Conservation (phyloP, 2,888 invertebrate genomes). For the Plagodis dolabraria region DNA sequence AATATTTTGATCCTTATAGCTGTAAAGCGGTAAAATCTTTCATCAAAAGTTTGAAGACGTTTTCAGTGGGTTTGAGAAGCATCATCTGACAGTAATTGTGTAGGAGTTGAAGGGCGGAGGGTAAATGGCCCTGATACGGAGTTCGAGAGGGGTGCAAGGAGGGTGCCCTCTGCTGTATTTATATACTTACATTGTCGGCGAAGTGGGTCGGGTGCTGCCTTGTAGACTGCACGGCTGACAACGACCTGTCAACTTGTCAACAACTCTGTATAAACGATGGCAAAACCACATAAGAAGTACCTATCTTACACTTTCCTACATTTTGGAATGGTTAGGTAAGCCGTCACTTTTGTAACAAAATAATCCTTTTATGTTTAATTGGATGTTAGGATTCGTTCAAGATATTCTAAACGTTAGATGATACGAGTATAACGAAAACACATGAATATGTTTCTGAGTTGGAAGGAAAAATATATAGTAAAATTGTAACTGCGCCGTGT, state of each 20-base stretch:
- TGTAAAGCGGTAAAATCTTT: constrained; percentile 38
- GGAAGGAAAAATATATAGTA: too few relatives aligned
- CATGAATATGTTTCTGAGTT: too few relatives aligned
- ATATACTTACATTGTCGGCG: constrained; percentile 5
- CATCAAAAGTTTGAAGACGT: constrained; percentile 42
- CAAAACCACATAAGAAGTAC: too few relatives aligned
- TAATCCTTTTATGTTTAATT: too few relatives aligned
- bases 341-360: too few relatives aligned
- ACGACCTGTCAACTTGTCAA: constrained; percentile 36
- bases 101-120: constrained; percentile 56
- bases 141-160: constrained; percentile 19
- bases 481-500: too few relatives aligned
- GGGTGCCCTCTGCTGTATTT: constrained; percentile 9
- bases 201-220: constrained; percentile 14
- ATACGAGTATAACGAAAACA: too few relatives aligned
- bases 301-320: too few relatives aligned
- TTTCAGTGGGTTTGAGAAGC: constrained; percentile 42
- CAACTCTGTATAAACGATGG: neutral
- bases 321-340: too few relatives aligned
- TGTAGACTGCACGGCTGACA: constrained; percentile 33
- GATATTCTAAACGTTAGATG: too few relatives aligned
- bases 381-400: too few relatives aligned
- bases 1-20: constrained; percentile 29
- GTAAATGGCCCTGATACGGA: constrained; percentile 50
- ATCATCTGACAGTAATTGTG: constrained; percentile 50